Base-by-base conservation (phyloP, 2,113 vertebrate genomes). In the Epinephelus moara region DNA sequence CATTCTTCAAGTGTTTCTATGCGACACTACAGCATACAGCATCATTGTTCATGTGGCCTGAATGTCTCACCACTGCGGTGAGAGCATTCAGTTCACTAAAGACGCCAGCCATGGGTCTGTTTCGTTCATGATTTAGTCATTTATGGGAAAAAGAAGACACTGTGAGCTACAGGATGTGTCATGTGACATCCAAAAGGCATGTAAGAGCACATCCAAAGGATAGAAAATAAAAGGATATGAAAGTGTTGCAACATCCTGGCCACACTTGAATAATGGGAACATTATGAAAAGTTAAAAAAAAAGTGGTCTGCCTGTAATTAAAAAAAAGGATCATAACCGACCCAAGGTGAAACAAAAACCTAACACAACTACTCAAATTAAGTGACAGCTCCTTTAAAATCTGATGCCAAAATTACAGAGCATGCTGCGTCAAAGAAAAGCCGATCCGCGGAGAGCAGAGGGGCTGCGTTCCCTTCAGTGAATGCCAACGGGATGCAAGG, bases 11-110 rank as follows among this genome's bases (percentile, higher is more conserved):
- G 3, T 72, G 59, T 60, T 53, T 84, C 82, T 52, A 59, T 50
- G 30, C 15, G 56, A 60, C 68, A 27, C 60, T 47, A 25, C 27
- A 74, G 75, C 83, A 85, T 66, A 84, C 70, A 80, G 52, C 56
- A 53, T 66, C 76, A 81, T 89, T 88, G 89, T 85, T 75, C 53
- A 17, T 9, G 78, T 21, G n/a, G 75, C 85, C 85, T 78, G 71
- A 68, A 85, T 74, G 55, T 77, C 63, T 30, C 17, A 23, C 19
- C 61, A 67, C 56, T 52, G 47, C 70, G 75, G 47, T 53, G 7
- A 60, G 33, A 68, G 50, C 23, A 67, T 60, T 74, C 60, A 37
- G 55, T 67, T 78, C 49, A 62, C 33, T 47, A 42, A 72, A 27
- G 25, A 63, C 27, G 66, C 64, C 52, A 37, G 56, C 79, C 72